Evolutionary conservation across 2,888 invertebrate species (phyloP).

Genomic region (Nomada ruficornis): DNA sequence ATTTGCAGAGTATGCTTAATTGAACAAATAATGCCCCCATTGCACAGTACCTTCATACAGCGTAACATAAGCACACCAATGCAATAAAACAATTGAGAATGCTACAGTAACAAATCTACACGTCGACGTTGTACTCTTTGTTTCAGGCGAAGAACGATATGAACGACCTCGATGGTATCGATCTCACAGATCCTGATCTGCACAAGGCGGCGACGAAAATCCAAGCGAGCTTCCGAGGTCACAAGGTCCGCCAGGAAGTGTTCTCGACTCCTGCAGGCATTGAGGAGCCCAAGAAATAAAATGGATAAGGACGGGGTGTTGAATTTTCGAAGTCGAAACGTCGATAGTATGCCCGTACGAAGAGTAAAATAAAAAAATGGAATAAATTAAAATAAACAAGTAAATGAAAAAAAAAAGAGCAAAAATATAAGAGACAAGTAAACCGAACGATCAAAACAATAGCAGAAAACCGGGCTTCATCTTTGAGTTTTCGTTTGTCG

Average conservation of each 20-base stretch:
- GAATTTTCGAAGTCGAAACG: slow-evolving; percentile 48
- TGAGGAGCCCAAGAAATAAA: slow-evolving; percentile 71
- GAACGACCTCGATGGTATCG: slow-evolving; percentile 93
- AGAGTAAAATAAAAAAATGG: not conserved
- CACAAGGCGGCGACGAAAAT: slow-evolving; percentile 96
- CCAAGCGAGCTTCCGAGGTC: slow-evolving; percentile 96
- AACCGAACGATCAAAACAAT: slow-evolving; percentile 31
- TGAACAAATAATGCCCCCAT: no score
- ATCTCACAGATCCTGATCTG: slow-evolving; percentile 93
- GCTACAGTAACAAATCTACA: slow-evolving; percentile 19
- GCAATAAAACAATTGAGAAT: no score
- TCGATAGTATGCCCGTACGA: slow-evolving; percentile 45
- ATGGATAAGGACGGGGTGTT: slow-evolving; percentile 18
- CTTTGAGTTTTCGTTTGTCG: slow-evolving; percentile 47
- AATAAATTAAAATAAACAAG: not conserved
- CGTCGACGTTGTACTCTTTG: slow-evolving; percentile 31
- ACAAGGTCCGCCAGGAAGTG: slow-evolving; percentile 92
- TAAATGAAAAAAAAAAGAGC: not conserved
- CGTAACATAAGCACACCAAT: no score
- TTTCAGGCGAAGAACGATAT: slow-evolving; percentile 81
- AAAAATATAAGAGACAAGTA: not conserved
- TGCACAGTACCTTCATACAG: not conserved
- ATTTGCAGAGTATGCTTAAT: no score
- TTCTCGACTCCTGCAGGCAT: slow-evolving; percentile 36
- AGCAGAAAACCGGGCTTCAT: slow-evolving; percentile 38